These are phyloP conservation scores for Uropsilus gracilis DNA, from an alignment of 2,113 vertebrate genomes.

Conservation along the genomic window DNA sequence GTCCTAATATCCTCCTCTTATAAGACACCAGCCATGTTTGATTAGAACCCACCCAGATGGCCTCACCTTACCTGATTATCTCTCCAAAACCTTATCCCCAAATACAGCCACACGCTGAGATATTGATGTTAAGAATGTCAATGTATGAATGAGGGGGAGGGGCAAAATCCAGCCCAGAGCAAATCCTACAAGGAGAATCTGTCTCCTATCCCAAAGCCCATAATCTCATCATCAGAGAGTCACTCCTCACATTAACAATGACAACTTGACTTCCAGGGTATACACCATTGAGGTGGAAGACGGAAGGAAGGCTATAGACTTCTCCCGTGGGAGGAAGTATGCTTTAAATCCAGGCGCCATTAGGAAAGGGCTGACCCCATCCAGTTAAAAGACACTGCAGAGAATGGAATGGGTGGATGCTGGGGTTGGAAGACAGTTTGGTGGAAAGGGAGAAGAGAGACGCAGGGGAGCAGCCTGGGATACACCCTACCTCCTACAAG, in stretches of 20 bases:
- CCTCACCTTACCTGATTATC: not conserved
- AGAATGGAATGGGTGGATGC: not conserved
- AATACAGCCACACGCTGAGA: not conserved
- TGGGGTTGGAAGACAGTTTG: not conserved
- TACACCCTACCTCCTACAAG: not conserved
- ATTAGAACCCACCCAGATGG: not conserved
- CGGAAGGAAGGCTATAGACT: not conserved
- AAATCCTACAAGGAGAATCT: not conserved
- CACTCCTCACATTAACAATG: not conserved
- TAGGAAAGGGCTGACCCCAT: not conserved
- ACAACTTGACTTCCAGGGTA: not conserved
- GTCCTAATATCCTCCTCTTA: not conserved
- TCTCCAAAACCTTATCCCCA: not conserved
- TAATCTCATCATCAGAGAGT: not conserved
- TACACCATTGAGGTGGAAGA: not conserved
- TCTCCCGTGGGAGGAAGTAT: not conserved
- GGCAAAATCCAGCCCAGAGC: not conserved
- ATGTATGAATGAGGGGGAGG: not conserved
- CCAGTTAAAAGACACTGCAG: not conserved
- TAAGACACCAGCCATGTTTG: not conserved
- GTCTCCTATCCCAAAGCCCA: not conserved
- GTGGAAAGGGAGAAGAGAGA: not conserved
- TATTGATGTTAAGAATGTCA: not conserved
- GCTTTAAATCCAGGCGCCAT: not conserved
- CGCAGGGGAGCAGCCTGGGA: not conserved